Evolutionary conservation across 1,140 invertebrate genomes (phyloP).

Genomic region (Thaumatotibia leucotreta): DNA sequence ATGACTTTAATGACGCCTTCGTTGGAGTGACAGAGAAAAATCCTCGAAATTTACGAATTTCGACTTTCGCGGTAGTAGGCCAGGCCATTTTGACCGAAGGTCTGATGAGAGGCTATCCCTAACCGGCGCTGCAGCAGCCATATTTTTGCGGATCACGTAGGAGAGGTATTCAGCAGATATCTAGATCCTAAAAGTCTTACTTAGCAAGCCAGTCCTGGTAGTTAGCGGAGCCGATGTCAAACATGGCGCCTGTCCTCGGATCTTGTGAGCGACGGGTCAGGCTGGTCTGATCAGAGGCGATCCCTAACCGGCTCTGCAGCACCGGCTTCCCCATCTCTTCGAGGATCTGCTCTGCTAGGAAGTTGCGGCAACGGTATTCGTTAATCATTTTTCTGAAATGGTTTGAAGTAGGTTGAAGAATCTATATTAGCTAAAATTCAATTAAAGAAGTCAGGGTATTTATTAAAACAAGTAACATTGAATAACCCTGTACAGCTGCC

Average conservation of each 20-base stretch:
- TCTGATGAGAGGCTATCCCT: too few species aligned
- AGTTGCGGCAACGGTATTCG: conserved; percentile 83
- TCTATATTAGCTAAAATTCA: neutral
- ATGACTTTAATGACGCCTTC: too few species aligned
- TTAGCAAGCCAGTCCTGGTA: conserved; percentile 84
- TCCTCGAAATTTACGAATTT: too few species aligned
- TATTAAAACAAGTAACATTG: too few species aligned
- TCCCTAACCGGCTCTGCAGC: conserved; percentile 45
- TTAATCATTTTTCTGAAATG: conserved; percentile 82
- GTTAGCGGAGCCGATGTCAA: conserved; percentile 80
- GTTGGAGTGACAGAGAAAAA: too few species aligned
- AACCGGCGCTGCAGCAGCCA: too few species aligned
- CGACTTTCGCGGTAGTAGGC: too few species aligned
- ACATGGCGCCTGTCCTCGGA: conserved; percentile 70
- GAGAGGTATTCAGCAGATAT: neutral
- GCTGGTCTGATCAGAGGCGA: conserved; percentile 27
- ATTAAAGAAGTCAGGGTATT: too few species aligned
- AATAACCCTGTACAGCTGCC: too few species aligned
- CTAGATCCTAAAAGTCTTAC: conserved; percentile 60
- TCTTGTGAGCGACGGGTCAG: conserved; percentile 36
- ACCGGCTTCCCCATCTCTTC: conserved; percentile 77
- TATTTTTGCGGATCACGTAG: too few species aligned
- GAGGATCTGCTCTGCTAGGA: conserved; percentile 82
- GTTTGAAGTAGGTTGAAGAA: conserved; percentile 9
- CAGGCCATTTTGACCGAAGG: too few species aligned